Percentiles rank a stretch among this genome's conserved stretches.
phyloP scores from a whole-genome alignment of 2,888 invertebrate species.

The Euphydryas editha region DNA sequence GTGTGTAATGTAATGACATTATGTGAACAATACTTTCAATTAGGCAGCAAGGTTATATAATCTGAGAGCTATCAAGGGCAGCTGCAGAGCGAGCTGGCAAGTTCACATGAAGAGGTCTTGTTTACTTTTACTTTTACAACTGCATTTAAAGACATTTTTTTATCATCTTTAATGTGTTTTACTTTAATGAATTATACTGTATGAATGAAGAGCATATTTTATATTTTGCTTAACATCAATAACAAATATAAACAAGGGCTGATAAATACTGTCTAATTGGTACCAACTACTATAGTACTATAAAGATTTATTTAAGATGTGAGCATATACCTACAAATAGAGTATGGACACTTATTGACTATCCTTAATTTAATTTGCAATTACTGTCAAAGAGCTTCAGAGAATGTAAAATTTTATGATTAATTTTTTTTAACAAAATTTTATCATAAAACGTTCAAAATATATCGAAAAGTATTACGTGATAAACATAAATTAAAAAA shows the following conservation, averaged over 20 bases:
- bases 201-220: neutral
- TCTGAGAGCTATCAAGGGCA: conserved; percentile 37
- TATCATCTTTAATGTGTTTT: neutral
- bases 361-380: neutral
- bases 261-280: neutral
- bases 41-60: conserved; percentile 40
- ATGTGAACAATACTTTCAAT: conserved; percentile 36
- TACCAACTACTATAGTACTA: neutral
- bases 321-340: neutral
- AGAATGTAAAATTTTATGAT: neutral
- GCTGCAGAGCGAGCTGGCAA: conserved; percentile 4
- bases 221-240: too few relatives aligned
- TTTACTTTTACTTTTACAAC: conserved; percentile 22
- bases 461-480: neutral
- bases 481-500: neutral
- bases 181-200: neutral
- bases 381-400: neutral
- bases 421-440: neutral
- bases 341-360: neutral
- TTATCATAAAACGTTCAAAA: neutral
- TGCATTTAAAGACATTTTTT: neutral
- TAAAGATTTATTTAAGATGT: neutral
- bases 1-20: conserved; percentile 10
- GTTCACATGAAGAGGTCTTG: conserved; percentile 21
- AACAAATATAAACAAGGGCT: neutral